These are phyloP conservation scores for Centropus bengalensis DNA, from an alignment of 2,113 vertebrate genomes.

Conservation along the genomic window DNA sequence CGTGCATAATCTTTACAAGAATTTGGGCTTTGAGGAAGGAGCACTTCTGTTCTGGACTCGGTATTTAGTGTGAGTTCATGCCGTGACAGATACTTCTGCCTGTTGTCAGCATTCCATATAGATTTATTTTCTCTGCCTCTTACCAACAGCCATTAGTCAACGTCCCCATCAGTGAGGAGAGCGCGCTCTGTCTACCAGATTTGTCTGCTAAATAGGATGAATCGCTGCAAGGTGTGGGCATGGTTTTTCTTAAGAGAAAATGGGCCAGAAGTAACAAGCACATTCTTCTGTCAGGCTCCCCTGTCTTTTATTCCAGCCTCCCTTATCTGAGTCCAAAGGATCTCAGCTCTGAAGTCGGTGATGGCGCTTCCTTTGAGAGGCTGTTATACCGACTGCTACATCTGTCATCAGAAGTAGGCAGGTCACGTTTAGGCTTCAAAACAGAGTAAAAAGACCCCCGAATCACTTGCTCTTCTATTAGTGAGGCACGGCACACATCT, in stretches of 20 bases:
- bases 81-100: background rate
- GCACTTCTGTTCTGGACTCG: background rate
- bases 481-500: background rate
- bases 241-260: background rate
- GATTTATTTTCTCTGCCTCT: background rate
- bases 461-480: background rate
- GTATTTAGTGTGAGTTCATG: background rate
- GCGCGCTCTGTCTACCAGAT: background rate
- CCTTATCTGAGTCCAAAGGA: background rate
- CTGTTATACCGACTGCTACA: conserved; percentile 27
- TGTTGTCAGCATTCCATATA: background rate
- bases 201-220: background rate
- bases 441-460: background rate
- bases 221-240: background rate
- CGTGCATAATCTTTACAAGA: background rate
- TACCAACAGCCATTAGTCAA: background rate
- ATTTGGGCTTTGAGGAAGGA: background rate
- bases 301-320: conserved; percentile 32
- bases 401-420: conserved; percentile 18
- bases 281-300: background rate
- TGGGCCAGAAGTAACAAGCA: background rate
- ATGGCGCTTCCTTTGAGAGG: conserved; percentile 24
- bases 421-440: conserved; percentile 30
- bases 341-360: conserved; percentile 50
- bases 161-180: background rate